phyloP scores from a whole-genome alignment of 2,113 vertebrate species.

The Emydocephalus ijimae region DNA sequence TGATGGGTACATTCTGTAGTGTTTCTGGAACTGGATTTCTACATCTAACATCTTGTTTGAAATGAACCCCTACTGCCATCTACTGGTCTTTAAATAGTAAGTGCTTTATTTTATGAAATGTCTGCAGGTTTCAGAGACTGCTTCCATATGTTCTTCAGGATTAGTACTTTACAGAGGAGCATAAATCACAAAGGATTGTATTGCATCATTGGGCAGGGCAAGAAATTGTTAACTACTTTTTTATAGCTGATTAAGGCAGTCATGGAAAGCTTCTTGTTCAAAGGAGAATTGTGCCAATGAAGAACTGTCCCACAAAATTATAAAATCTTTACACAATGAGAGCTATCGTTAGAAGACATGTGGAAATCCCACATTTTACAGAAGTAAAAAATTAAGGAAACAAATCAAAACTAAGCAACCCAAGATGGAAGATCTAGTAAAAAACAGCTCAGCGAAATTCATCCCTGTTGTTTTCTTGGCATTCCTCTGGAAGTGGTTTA shows the following conservation, averaged over 20 bases:
- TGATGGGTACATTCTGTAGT: neutral
- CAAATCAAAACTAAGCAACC: neutral
- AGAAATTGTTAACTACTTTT: neutral
- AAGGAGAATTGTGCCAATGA: neutral
- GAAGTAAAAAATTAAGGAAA: neutral
- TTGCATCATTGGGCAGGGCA: neutral
- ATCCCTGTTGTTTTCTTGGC: neutral
- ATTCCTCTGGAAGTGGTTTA: neutral
- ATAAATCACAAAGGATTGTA: neutral
- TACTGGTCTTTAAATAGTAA: conserved; percentile 54
- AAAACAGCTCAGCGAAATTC: neutral
- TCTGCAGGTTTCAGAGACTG: neutral
- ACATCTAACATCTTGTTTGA: neutral
- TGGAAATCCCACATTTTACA: neutral
- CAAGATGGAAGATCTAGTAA: neutral
- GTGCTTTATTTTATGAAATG: neutral
- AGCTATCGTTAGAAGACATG: neutral
- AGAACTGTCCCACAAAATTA: neutral
- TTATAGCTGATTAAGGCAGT: neutral
- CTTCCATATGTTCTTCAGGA: neutral
- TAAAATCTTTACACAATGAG: neutral
- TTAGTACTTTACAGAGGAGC: neutral
- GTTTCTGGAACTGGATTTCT: conserved; percentile 14
- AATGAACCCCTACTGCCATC: conserved; percentile 54
- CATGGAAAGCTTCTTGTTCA: neutral